Evolutionary conservation across 1,140 invertebrate species (phyloP), one percentile per base, ranked within the genome.

Genomic region (Oreohelix idahoensis): DNA sequence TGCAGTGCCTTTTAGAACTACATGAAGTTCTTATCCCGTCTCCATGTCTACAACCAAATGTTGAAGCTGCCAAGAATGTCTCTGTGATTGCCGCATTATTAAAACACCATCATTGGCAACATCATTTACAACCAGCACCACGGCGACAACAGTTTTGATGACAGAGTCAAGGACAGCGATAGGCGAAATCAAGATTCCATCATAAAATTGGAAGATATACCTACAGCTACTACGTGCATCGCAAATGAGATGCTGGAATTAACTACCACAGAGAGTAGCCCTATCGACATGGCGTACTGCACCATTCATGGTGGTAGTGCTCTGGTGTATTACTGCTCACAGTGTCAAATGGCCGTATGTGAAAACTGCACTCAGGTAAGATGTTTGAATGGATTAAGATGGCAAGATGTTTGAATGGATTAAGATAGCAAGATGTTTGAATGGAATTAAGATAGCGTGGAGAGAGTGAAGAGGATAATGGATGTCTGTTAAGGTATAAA

Each of bases 281-380:
- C 84, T 87, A 49, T 76, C 86, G 69, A 82, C 15, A 45, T 15
- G 5, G 84, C 92, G 38, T 89, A 91, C n/a, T 93, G 92, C 85
- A 90, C 90, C 0, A 92, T 89, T 73, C 92, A 93, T 84, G 86
- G 88, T n/a, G 90, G 89, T 29, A 93, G 93, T 83, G 91, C 92
- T 2, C 86, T 94, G 51, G 86, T 93, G 74, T 94, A 94, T 87
- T 94, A 93, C 88, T 94, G 94, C 87, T 88, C 90, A 13, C 92
- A 93, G 70, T 94, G 94, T 87, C 94, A 94, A 86, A 94, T 93
- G 0, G 93, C 93, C 0, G 92, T 94, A 69, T 94, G 94, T 84
- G 91, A 92, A 51, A 92, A 92, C 77, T 94, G 94, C 85, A 94
- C 94, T 0, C 49, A 79, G 51, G 76, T 79, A 51, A 23, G 51